Evolutionary conservation across 2,113 vertebrate genomes (phyloP).

Genomic region (Apus apus): DNA sequence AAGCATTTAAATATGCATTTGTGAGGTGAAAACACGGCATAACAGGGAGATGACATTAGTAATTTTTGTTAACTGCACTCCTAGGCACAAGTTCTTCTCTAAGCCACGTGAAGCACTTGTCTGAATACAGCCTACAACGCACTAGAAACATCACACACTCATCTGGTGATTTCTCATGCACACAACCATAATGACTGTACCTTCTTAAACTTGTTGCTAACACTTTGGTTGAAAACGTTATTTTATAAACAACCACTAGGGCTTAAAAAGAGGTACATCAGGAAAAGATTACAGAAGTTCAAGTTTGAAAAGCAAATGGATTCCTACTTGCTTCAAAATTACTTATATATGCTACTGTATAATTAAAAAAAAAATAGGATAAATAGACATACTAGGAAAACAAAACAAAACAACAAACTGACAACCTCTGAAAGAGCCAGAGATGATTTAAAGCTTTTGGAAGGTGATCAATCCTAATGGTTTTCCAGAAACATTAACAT

Average conservation of each 20-base stretch:
- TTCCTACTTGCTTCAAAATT: background rate
- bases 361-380: background rate
- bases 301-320: background rate
- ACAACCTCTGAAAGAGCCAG: background rate
- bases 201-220: background rate
- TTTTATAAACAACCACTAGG: background rate
- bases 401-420: background rate
- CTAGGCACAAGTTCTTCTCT: background rate
- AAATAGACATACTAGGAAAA: background rate
- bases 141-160: background rate
- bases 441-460: background rate
- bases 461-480: background rate
- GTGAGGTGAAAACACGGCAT: background rate
- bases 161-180: background rate
- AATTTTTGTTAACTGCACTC: background rate
- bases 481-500: background rate
- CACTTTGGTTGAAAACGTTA: background rate
- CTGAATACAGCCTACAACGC: background rate
- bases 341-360: rapidly evolving
- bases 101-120: background rate
- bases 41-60: background rate
- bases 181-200: background rate
- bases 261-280: background rate
- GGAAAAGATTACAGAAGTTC: background rate
- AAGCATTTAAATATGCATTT: background rate